These are phyloP conservation scores for Hydrochoerus hydrochaeris DNA, from an alignment of 2,113 vertebrate species.

Conservation along the genomic window DNA sequence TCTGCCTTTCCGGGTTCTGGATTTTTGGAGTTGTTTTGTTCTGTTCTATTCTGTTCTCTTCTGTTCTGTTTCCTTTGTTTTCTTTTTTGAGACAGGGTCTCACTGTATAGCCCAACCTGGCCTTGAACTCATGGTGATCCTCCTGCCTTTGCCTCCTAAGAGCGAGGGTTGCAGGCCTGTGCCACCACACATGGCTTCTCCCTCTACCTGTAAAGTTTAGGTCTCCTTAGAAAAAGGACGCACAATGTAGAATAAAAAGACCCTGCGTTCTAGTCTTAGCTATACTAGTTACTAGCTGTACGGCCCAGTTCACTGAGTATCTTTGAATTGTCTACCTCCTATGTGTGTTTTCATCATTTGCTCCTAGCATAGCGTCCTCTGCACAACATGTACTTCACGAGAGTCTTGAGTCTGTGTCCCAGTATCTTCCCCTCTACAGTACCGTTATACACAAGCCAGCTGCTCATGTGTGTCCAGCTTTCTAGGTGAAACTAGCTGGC, in stretches of 20 bases:
- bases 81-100: too few species aligned
- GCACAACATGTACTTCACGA: background rate
- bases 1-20: background rate
- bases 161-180: too few species aligned
- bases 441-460: background rate
- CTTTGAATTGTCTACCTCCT: slow-evolving; percentile 29
- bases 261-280: background rate
- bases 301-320: background rate
- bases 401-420: background rate
- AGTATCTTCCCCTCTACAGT: background rate
- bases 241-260: background rate
- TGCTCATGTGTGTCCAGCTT: background rate
- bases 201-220: too few species aligned
- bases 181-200: too few species aligned
- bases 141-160: too few species aligned
- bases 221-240: background rate
- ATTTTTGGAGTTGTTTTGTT: too few species aligned
- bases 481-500: background rate
- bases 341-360: background rate
- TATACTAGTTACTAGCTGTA: background rate
- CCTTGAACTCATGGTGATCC: too few species aligned
- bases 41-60: too few species aligned
- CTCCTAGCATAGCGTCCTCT: background rate
- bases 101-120: too few species aligned
- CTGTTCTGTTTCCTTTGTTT: too few species aligned